Evolutionary conservation across 2,797 vertebrate species (phyloP), one percentile per base, ranked within the genome.

Genomic region (Simalia tracyae): DNA sequence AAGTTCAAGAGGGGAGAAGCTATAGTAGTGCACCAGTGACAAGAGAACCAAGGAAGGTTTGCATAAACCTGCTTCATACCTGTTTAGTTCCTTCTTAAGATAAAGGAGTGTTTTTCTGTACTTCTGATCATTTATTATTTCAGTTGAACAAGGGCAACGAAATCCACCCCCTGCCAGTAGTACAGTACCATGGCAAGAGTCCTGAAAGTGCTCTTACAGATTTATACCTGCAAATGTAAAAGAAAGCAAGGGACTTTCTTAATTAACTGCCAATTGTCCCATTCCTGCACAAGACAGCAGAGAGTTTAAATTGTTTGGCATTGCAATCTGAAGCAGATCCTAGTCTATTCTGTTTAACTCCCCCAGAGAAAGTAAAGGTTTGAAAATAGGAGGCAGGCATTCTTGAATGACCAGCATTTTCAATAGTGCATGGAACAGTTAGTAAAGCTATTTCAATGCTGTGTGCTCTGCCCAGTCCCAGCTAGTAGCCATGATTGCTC

Each of bases 1-100:
- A 98, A 90, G 94, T 91, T 0, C 98, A 98, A 85, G 98, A 98
- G 91, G 97, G 97, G 54, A 97, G 87, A 60, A 97, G 97, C 93
- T 96, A 98, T 87, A 61, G 97, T 85, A 95, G 92, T 2, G 91
- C 92, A 90, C 84, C 95, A 36, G 95, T 95, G 1, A 95, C 95
- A 4, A 98, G 94, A 85, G 95, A 97, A 64, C 95, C 95, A 87
- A 96, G 31, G 91, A 95, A 95, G 96, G 92, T 97, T 94, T 90
- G 90, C 6, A 60, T 94, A 54, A 36, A n/a, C 2, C 24, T 86
- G 46, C 86, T 94, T 26, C 54, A 57, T 11, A 1, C n/a, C 46
- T 87, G 9, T 4, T 90, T 87, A 91, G 42, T 88, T 42, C 61
- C 7, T 86, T n/a, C 57, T n/a, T 68, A 42, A 57, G 36, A 6